Evolutionary conservation across 2,888 invertebrate species (phyloP).

Genomic region (Athalia circularis): DNA sequence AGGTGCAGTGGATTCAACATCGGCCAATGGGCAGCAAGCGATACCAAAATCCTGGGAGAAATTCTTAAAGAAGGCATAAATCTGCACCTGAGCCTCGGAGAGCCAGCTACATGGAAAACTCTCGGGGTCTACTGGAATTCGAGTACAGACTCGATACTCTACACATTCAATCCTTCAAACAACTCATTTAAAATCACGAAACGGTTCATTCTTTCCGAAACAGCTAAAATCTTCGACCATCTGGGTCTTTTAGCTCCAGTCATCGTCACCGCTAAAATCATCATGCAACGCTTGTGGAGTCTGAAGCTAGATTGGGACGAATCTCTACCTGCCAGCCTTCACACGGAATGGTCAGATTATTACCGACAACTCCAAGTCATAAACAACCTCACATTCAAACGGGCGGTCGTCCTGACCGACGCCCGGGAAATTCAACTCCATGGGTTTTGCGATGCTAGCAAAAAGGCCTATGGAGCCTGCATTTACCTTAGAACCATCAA

Average conservation of each 20-base stretch:
- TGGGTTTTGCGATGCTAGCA: slow-evolving; percentile 41
- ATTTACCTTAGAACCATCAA: not conserved
- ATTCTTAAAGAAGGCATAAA: not conserved
- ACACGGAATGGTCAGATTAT: slow-evolving; percentile 37
- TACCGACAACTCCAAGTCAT: not conserved
- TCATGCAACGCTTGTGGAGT: slow-evolving; percentile 48
- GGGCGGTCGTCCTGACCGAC: not conserved
- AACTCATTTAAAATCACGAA: slow-evolving; percentile 34
- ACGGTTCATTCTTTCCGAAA: slow-evolving; percentile 47
- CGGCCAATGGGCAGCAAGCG: slow-evolving; percentile 40
- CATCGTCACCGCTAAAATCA: slow-evolving; percentile 45
- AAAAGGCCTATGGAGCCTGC: slow-evolving; percentile 38
- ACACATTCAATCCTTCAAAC: not conserved
- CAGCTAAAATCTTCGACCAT: slow-evolving; percentile 48
- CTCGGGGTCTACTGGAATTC: slow-evolving; percentile 48
- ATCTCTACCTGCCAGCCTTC: slow-evolving; percentile 17
- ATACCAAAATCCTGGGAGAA: not conserved
- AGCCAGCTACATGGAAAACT: slow-evolving; percentile 27
- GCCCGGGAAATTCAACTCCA: slow-evolving; percentile 26
- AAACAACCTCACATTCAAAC: not conserved
- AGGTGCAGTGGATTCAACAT: slow-evolving; percentile 33
- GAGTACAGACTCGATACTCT: slow-evolving; percentile 31
- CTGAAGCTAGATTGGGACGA: slow-evolving; percentile 43
- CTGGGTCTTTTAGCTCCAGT: slow-evolving; percentile 49
- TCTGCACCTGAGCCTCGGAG: not conserved